Evolutionary conservation across 2,888 invertebrate genomes (phyloP).

Genomic region (Didymodactylos carnosus): DNA sequence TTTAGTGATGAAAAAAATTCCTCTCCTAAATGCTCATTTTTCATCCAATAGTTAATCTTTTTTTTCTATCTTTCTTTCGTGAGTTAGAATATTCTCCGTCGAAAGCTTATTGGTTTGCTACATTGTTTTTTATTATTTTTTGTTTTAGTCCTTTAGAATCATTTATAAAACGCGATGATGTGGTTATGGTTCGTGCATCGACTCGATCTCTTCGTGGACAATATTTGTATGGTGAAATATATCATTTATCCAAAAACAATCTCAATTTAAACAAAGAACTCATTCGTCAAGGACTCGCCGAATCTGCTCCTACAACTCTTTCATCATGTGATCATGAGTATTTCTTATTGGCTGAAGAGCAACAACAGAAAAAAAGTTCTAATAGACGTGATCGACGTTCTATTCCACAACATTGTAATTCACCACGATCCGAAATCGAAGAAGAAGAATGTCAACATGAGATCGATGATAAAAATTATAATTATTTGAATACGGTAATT

Average conservation of each 20-base stretch:
- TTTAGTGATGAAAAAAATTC: too few species aligned
- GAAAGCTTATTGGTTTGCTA: too few species aligned
- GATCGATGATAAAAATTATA: neutral
- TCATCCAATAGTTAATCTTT: too few species aligned
- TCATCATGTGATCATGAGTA: neutral
- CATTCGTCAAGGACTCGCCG: neutral
- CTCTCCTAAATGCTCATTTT: too few species aligned
- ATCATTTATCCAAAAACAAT: neutral
- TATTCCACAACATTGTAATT: neutral
- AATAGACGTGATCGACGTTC: neutral
- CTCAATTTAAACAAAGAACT: neutral
- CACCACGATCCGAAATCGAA: neutral
- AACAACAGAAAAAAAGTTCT: neutral
- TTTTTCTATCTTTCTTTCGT: too few species aligned
- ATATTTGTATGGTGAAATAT: neutral
- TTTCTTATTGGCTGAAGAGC: neutral
- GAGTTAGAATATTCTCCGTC: too few species aligned
- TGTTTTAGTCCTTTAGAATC: neutral
- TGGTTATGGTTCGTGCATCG: neutral
- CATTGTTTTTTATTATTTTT: too few species aligned
- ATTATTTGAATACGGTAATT: neutral
- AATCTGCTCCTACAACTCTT: neutral
- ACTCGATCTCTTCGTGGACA: neutral
- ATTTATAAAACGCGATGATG: neutral
- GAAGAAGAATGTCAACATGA: conserved; percentile 1